Conservation (phyloP, 2,113 vertebrate species). For the Vanacampus margaritifer region DNA sequence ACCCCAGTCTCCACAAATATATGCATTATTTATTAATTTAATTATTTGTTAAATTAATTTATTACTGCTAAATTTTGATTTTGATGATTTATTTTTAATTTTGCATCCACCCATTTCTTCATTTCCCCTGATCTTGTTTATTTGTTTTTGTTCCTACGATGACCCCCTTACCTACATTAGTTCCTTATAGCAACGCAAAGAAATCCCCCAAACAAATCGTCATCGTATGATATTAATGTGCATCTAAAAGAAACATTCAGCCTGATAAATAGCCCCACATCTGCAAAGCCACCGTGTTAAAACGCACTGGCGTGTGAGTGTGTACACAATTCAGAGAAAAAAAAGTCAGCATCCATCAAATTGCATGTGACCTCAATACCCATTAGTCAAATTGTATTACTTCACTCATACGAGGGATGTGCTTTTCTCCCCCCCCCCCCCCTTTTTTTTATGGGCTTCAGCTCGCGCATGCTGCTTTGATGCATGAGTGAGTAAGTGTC, state of each 20-base stretch:
- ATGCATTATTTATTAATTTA: no score
- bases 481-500: conserved; percentile 57
- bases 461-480: conserved; percentile 28
- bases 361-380: conserved; percentile 22
- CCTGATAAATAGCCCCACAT: conserved; percentile 9
- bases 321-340: neutral
- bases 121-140: neutral
- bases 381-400: conserved; percentile 26
- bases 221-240: conserved; percentile 17
- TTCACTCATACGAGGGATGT: conserved; percentile 15
- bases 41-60: no score
- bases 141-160: neutral
- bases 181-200: neutral
- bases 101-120: neutral
- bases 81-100: no score
- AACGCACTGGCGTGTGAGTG: neutral
- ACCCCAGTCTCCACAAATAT: no score
- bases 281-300: neutral
- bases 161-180: neutral
- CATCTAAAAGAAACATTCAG: conserved; percentile 15
- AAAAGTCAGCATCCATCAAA: conserved; percentile 8
- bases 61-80: no score
- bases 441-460: conserved; percentile 21
- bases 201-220: conserved; percentile 4
- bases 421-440: neutral